Conservation (phyloP, 2,888 invertebrate genomes). For the Hirtodrosophila trivittata region DNA sequence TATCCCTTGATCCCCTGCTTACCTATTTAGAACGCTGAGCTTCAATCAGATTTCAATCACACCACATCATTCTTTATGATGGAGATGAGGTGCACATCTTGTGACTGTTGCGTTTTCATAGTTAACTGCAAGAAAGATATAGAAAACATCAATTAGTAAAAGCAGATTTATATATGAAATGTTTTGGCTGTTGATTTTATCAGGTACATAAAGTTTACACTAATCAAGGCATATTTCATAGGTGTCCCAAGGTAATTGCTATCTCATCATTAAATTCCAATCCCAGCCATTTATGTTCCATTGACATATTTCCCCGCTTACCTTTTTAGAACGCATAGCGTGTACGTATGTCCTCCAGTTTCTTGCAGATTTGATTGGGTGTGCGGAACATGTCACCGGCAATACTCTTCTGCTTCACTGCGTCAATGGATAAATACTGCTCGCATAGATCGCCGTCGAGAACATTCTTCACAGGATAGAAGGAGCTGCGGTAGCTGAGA, state of each 20-base stretch:
- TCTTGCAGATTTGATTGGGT: constrained; percentile 98
- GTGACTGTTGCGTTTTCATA: too few relatives aligned
- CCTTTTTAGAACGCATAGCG: constrained; percentile 97
- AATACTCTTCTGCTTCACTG: constrained; percentile 96
- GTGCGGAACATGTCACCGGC: constrained; percentile 97
- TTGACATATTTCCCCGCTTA: constrained; percentile 25
- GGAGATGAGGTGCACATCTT: too few relatives aligned
- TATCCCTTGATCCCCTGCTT: constrained; percentile 8
- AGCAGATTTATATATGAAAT: too few relatives aligned
- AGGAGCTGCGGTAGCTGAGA: constrained; percentile 97
- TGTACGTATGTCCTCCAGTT: constrained; percentile 98
- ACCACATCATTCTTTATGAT: too few relatives aligned
- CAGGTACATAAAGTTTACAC: constrained; percentile 58
- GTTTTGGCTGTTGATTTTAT: constrained; percentile 11
- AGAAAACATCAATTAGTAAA: too few relatives aligned
- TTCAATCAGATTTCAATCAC: too few relatives aligned
- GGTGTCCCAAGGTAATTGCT: constrained; percentile 81
- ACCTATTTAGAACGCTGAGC: constrained; percentile 96
- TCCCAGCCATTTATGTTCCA: neutral
- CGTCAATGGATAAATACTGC: constrained; percentile 98
- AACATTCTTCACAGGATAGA: constrained; percentile 96
- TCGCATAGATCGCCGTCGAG: constrained; percentile 99
- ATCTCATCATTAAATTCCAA: constrained; percentile 57
- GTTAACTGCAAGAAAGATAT: too few relatives aligned
- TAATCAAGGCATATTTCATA: constrained; percentile 75